These are phyloP conservation scores for Chamaetylas fuelleborni DNA, from an alignment of 2,113 vertebrate genomes.

Conservation along the genomic window DNA sequence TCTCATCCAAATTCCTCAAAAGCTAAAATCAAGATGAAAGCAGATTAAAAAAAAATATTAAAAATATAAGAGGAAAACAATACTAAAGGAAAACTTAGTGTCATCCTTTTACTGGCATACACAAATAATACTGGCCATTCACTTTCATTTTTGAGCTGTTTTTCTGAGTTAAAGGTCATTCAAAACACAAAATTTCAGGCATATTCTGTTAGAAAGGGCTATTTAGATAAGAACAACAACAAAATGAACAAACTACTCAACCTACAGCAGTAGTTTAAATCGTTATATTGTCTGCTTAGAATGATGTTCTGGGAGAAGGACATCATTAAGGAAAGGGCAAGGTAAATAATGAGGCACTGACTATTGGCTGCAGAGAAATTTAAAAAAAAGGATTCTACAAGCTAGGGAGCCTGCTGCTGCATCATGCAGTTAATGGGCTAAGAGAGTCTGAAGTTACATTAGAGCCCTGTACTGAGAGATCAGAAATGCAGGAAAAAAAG, in stretches of 20 bases:
- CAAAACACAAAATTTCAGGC: neutral
- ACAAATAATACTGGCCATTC: neutral
- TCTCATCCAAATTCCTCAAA: neutral
- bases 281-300: neutral
- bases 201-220: neutral
- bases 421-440: neutral
- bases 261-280: neutral
- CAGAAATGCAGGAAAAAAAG: neutral
- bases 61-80: neutral
- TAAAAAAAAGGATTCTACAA: neutral
- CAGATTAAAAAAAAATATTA: rapidly evolving
- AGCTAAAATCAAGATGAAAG: neutral
- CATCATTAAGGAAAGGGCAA: slow-evolving; percentile 37
- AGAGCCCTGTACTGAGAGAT: neutral
- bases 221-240: neutral
- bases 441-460: slow-evolving; percentile 15
- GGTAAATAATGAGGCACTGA: slow-evolving; percentile 26
- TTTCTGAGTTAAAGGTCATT: neutral
- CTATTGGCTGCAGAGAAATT: neutral
- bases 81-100: neutral
- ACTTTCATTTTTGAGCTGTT: neutral
- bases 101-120: neutral
- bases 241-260: neutral
- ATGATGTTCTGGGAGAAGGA: neutral
- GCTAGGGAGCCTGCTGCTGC: neutral